These are phyloP conservation scores for Acanthurus tractus DNA, from an alignment of 2,797 vertebrate genomes.

Conservation along the genomic window DNA sequence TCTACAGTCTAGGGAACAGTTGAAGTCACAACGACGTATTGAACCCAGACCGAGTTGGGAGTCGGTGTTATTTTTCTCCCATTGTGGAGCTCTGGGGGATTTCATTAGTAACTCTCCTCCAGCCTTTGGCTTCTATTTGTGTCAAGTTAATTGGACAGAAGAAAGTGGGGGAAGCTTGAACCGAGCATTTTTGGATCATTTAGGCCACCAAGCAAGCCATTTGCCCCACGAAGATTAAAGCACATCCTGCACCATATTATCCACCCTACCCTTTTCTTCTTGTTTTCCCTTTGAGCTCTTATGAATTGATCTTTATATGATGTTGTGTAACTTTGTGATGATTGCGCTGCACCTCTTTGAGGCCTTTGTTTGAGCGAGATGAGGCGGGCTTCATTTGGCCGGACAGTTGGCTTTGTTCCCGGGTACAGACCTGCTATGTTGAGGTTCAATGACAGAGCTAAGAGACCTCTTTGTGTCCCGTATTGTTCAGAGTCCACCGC, in stretches of 20 bases:
- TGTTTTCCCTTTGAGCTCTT: constrained; percentile 58
- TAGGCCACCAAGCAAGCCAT: constrained; percentile 64
- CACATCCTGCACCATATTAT: constrained; percentile 56
- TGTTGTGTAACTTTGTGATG: constrained; percentile 78
- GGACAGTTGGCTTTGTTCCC: constrained; percentile 80
- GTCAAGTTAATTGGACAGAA: constrained; percentile 74
- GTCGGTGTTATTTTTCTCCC: constrained; percentile 52
- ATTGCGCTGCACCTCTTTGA: constrained; percentile 72
- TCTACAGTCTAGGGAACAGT: constrained; percentile 23
- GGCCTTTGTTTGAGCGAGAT: constrained; percentile 75
- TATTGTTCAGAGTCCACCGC: constrained; percentile 38
- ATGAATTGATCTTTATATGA: constrained; percentile 72
- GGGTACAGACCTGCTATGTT: constrained; percentile 62
- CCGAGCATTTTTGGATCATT: constrained; percentile 60
- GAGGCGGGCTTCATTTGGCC: constrained; percentile 75
- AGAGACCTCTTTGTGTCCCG: constrained; percentile 74
- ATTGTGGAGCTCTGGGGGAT: constrained; percentile 56
- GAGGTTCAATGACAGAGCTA: constrained; percentile 70
- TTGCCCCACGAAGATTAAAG: constrained; percentile 69
- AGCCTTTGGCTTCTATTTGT: constrained; percentile 63
- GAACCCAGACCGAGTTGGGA: constrained; percentile 26
- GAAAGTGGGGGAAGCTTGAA: constrained; percentile 40
- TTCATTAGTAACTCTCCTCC: constrained; percentile 65
- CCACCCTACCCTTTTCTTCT: constrained; percentile 36
- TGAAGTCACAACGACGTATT: constrained; percentile 34